These are phyloP conservation scores for Sesamia nonagrioides DNA, from an alignment of 1,140 invertebrate genomes.

Conservation along the genomic window DNA sequence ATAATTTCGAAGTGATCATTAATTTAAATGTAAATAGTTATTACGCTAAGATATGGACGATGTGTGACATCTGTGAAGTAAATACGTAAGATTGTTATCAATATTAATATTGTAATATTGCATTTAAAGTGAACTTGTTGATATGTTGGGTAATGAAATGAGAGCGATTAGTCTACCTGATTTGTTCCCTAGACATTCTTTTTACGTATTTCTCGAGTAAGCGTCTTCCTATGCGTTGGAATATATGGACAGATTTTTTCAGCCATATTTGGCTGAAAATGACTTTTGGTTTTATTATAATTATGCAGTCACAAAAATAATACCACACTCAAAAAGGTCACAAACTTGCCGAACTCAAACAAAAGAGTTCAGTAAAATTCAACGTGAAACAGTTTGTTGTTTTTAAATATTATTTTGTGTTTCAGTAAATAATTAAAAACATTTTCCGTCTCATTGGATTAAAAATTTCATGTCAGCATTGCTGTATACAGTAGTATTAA, in stretches of 20 bases:
- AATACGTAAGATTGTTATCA: conserved; percentile 84
- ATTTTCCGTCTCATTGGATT: not conserved
- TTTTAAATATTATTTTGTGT: too few species aligned
- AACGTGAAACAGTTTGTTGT: too few species aligned
- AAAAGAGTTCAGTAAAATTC: too few species aligned
- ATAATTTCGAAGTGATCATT: conserved; percentile 76
- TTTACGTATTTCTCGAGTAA: conserved; percentile 77
- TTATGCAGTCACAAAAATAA: not conserved
- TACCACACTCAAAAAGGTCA: not conserved
- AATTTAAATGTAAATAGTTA: conserved; percentile 76
- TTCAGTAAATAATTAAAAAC: not conserved
- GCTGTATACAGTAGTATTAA: not conserved
- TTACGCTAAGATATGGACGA: conserved; percentile 71
- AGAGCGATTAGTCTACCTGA: conserved; percentile 70
- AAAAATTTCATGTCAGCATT: not conserved
- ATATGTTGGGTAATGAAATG: conserved; percentile 73
- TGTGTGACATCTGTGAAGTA: conserved; percentile 83
- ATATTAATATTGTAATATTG: conserved; percentile 74
- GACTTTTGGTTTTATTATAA: not conserved
- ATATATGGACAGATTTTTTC: conserved; percentile 47
- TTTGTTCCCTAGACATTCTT: conserved; percentile 78
- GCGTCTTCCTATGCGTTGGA: conserved; percentile 79
- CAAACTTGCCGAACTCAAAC: not conserved
- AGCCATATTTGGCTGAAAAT: conserved; percentile 33
- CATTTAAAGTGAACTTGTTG: conserved; percentile 76